phyloP scores from a whole-genome alignment of 2,113 vertebrate genomes.

The Ptyas mucosa region DNA sequence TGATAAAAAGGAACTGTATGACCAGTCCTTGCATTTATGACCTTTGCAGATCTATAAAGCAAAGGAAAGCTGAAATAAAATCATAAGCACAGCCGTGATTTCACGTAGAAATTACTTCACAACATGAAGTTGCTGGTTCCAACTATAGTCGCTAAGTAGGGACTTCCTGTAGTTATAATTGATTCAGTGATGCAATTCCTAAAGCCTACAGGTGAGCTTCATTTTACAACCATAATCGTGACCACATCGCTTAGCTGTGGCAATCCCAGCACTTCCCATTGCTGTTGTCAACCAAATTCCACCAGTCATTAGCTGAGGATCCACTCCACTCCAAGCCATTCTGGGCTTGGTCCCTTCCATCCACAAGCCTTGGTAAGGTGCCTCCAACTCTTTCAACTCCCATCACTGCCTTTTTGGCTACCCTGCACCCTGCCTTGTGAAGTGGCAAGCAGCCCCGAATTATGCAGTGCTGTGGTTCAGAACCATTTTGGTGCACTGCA shows the following conservation, averaged over 20 bases:
- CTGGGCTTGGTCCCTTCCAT: not conserved
- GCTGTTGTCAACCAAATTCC: not conserved
- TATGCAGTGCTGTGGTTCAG: not conserved
- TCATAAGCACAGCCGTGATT: not conserved
- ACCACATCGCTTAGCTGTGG: not conserved
- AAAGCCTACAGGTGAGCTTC: not conserved
- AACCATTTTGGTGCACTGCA: not conserved
- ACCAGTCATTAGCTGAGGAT: not conserved
- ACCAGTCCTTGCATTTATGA: not conserved
- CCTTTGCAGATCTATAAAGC: not conserved
- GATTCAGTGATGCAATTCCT: not conserved
- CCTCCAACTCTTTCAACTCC: not conserved
- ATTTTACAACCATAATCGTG: not conserved
- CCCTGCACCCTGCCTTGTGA: too few relatives aligned
- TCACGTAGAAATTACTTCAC: not conserved
- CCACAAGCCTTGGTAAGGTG: too few relatives aligned
- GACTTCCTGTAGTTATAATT: not conserved
- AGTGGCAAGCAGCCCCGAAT: not conserved
- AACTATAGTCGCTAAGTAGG: not conserved
- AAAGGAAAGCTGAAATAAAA: not conserved
- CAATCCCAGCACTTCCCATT: not conserved
- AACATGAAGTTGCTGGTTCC: not conserved
- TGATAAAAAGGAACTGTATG: not conserved
- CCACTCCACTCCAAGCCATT: not conserved
- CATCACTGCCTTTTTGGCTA: not conserved